Base-by-base conservation (phyloP, 2,797 vertebrate genomes). In the Orientallactaga sibirica region DNA sequence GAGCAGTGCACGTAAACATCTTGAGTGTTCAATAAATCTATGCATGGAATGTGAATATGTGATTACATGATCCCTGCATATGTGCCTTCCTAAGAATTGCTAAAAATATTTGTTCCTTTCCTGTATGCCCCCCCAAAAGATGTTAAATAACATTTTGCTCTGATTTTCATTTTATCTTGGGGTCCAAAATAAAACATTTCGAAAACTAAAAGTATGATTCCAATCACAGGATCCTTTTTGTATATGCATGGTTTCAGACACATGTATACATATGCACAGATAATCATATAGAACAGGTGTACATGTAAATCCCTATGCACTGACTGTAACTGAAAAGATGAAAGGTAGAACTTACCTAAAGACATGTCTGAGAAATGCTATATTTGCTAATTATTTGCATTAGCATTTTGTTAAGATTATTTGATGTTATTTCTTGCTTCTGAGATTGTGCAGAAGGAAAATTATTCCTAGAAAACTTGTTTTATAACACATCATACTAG, bases 341-440 rank as follows among this genome's bases (percentile, higher is more conserved):
- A 3, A 81, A 94, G 62, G 16, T 82, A 85, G 9, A 64, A 85
- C 55, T 16, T 74, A 86, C 29, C 58, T 70, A 93, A 88, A 88
- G 16, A 86, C 74, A 74, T 15, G 75, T 25, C 70, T 64, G 27
- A 90, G 20, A 86, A 70, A 61, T 58, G 88, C 92, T 83, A 91
- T 71, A 18, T 25, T 93, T 94, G 61, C 43, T 83, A 70, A 37
- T 58, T 64, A 67, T 88, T 93, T 95, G 33, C 29, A 75, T 88
- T 88, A 79, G 11, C 16, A 58, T 58, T 95, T 82, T 93, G 29
- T 52, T 66, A 76, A 3, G 78, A 92, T 9, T 48, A 48, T 48
- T 48, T 48, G 75, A 86, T 74, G 86, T 5, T 5, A 1, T 19
- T 74, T 86, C n/a, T 91, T 81, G 76, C n/a, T 86, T 92, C 79